A percentile compares a stretch with the other conserved stretches of the same genome.
phyloP scores from a whole-genome alignment of 2,113 vertebrate genomes.

The Gallinago jamesoni region DNA sequence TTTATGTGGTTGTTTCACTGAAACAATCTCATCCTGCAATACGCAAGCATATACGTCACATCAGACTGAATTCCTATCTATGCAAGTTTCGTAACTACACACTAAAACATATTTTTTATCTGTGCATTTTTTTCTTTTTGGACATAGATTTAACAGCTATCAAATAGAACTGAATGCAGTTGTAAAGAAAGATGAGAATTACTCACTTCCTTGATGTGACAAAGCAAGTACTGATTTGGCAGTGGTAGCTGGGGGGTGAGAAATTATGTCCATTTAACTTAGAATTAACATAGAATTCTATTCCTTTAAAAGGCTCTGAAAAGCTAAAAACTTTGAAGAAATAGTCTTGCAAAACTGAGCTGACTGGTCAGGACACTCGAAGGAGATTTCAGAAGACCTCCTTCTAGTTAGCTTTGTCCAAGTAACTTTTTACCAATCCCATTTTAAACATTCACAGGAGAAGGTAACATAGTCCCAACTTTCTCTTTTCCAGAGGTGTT shows the following conservation, averaged over 20 bases:
- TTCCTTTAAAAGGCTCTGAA: neutral
- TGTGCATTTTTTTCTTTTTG: neutral
- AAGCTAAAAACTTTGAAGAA: neutral
- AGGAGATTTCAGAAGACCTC: neutral
- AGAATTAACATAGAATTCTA: neutral
- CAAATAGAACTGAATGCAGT: neutral
- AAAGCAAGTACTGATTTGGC: neutral
- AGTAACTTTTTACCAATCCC: neutral
- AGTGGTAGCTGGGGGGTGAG: neutral
- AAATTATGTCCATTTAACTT: neutral
- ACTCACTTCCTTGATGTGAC: neutral
- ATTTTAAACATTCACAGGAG: neutral
- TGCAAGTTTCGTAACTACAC: neutral
- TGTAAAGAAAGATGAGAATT: neutral
- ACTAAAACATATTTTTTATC: neutral
- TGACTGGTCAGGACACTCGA: neutral
- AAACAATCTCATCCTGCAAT: conserved; percentile 81
- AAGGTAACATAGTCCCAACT: neutral
- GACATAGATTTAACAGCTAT: neutral
- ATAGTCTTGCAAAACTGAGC: neutral
- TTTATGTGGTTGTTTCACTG: conserved; percentile 81
- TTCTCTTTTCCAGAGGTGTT: neutral
- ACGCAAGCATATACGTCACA: conserved; percentile 63
- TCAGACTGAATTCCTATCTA: conserved; percentile 39
- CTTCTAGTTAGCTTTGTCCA: neutral